phyloP scores from a whole-genome alignment of 1,140 invertebrate genomes.

The Pachypsylla venusta region DNA sequence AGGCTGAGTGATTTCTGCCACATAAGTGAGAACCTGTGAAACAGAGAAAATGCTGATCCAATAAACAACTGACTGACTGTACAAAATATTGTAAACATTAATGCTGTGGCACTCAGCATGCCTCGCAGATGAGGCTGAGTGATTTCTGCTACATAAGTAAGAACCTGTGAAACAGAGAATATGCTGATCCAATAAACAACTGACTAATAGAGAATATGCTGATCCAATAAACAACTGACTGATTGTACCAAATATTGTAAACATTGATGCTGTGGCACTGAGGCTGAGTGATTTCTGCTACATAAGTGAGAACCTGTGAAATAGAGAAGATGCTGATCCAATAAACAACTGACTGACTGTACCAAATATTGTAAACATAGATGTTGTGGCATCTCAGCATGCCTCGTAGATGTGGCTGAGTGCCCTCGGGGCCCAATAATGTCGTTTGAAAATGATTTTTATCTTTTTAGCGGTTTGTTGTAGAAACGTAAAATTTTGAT shows the following conservation, averaged over 20 bases:
- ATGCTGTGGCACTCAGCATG: constrained; percentile 51
- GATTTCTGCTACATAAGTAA: constrained; percentile 66
- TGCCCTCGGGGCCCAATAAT: too few species aligned
- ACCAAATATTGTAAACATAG: constrained; percentile 53
- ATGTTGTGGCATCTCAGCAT: constrained; percentile 53
- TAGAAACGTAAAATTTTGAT: too few species aligned
- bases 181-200: too few species aligned
- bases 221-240: constrained; percentile 41
- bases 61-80: constrained; percentile 42
- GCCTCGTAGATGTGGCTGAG: constrained; percentile 56
- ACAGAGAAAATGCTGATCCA: too few species aligned
- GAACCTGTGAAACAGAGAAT: constrained; percentile 42
- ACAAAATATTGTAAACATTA: constrained; percentile 52
- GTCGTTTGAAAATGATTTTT: too few species aligned
- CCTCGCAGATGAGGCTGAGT: constrained; percentile 58
- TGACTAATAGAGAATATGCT: too few species aligned
- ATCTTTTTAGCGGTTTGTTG: too few species aligned
- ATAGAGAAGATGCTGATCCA: too few species aligned
- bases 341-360: constrained; percentile 43
- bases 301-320: constrained; percentile 53
- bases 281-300: constrained; percentile 62
- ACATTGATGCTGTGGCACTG: constrained; percentile 54
- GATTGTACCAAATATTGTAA: constrained; percentile 54
- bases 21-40: constrained; percentile 53
- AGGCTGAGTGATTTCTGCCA: constrained; percentile 62